Base-by-base conservation (phyloP, 2,113 vertebrate genomes). In the Trochalopteron elliotii region DNA sequence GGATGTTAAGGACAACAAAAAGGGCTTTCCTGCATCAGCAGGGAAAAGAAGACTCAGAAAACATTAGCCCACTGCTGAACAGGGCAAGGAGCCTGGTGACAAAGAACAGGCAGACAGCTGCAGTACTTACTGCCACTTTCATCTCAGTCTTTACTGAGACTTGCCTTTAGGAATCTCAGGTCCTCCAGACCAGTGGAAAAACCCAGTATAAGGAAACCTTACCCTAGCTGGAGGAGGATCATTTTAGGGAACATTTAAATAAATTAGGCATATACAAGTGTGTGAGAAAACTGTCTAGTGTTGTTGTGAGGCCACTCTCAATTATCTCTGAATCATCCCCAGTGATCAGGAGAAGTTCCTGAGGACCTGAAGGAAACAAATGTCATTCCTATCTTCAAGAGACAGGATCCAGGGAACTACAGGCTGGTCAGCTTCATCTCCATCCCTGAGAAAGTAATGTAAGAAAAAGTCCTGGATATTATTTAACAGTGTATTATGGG, bases 1-100 rank as follows among this genome's bases (percentile, higher is more conserved):
- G 4, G 42, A 50, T n/a, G 11, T 79, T 31, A 63, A 55, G 19
- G 25, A 67, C 31, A 77, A 64, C 1, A 37, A 63, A 25, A 84
- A 74, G 14, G 39, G 14, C 15, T 70, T 57, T 83, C 15, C 52
- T 23, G 22, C 7, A 30, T 9, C 16, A 35, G 20, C 30, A 70
- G 45, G 35, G 18, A 28, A 64, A 28, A 63, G 57, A 49, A 39
- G 3, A 69, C 23, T 25, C 2, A 1, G 31, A 18, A 72, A 90
- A 55, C 15, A n/a, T 0, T 1, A 87, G 55, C 14, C 39, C 4
- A 0, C 19, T 72, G 49, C 14, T 72, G 57, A 87, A 77, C 0
- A 10, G 11, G 33, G 19, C 74, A 72, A 39, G 69, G 31, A 60
- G 59, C 24, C 9, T 8, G 1, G 39, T 82, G 39, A 64, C 39